Evolutionary conservation across 37 sponge, comb jelly and placozoan genomes (phyloP), one percentile per base, ranked within the genome.

Genomic region (Spongia lamella): DNA sequence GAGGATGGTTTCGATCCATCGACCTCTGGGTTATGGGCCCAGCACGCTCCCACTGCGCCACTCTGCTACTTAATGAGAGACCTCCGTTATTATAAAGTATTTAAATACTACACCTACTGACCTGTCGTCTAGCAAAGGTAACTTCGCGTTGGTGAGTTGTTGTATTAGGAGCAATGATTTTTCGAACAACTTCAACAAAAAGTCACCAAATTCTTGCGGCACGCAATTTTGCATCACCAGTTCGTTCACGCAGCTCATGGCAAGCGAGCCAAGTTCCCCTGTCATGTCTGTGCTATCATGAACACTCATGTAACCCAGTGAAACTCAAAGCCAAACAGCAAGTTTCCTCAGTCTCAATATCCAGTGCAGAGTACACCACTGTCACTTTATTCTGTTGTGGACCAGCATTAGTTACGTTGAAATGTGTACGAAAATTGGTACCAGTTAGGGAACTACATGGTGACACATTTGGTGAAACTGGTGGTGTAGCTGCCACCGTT

Each of bases 181-280:
- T 22, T 86, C 87, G 65, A 90, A 90, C 32, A 90, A 58, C 35
- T 85, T 85, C 78, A 92, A 63, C 59, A 92, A 14, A 61, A 92
- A 92, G 3, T 59, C 68, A 31, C 87, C 85, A 66, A 79, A 83
- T 51, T 87, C 89, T 3, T 63, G 53, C 0, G 92, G 92, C 0
- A 92, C 77, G 50, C 80, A 86, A 53, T 83, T 86, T 76, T 73
- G 76, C 67, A 80, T 58, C 0, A 92, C 74, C 32, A 92, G 70
- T 61, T 92, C 92, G 35, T 67, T 84, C 21, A 92, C 69, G 62
- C 92, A 92, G 66, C 82, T 84, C 82, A 92, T 78, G 0, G 92
- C 92, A 19, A 88, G 70, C 25, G 83, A 79, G 34, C 92, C 89
- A 11, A 92, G 73, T 16, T 43, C 51, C 1, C 84, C 85, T 26